These are phyloP conservation scores for Meghimatium bilineatum DNA, from an alignment of 2,888 invertebrate species.

Conservation along the genomic window DNA sequence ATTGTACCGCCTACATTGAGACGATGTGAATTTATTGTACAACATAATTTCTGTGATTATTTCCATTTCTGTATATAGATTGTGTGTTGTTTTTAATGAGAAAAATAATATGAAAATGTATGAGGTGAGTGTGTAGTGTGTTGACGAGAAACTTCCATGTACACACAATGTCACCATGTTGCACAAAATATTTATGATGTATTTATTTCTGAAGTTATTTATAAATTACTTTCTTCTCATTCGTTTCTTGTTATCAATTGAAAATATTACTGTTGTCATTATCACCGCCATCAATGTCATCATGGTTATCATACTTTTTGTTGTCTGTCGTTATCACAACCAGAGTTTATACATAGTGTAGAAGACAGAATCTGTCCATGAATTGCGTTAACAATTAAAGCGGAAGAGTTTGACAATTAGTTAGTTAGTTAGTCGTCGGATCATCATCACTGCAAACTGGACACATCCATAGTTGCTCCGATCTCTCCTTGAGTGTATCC, in stretches of 20 bases:
- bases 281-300: not conserved
- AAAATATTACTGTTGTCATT: not conserved
- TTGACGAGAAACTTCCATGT: not conserved
- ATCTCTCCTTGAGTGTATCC: too few species aligned
- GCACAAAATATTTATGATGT: constrained; percentile 1
- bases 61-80: constrained; percentile 5
- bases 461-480: too few species aligned
- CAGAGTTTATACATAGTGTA: too few species aligned
- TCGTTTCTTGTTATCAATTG: not conserved
- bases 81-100: not conserved
- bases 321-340: not conserved
- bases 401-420: too few species aligned
- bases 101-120: not conserved
- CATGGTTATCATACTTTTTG: not conserved
- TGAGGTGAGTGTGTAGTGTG: not conserved
- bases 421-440: too few species aligned
- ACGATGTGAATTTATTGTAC: constrained; percentile 1
- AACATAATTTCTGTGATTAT: constrained; percentile 21
- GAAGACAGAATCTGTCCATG: too few species aligned
- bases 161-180: not conserved
- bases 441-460: too few species aligned
- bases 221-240: not conserved
- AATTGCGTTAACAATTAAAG: too few species aligned
- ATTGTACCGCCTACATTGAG: too few species aligned
- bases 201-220: constrained; percentile 13